phyloP scores from a whole-genome alignment of 2,797 vertebrate genomes.

The Catostomus latipinnis region DNA sequence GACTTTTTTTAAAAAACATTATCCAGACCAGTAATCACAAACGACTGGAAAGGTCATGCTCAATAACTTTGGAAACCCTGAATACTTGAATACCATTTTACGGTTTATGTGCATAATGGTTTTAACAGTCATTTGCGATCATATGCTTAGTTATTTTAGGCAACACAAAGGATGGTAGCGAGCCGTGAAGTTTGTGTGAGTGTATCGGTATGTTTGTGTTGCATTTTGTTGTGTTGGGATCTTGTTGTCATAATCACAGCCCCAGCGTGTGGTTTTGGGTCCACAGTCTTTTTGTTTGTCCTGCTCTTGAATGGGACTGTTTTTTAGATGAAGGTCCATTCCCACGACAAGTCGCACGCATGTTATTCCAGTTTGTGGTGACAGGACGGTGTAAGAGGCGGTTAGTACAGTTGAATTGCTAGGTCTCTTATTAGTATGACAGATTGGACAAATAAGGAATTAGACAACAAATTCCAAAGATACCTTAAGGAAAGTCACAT shows the following conservation, averaged over 20 bases:
- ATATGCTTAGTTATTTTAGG: slow-evolving; percentile 2
- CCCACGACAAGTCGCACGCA: slow-evolving; percentile 32
- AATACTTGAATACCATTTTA: no score
- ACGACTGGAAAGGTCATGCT: no score
- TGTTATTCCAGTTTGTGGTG: neutral
- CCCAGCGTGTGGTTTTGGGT: slow-evolving; percentile 48
- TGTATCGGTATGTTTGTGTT: slow-evolving; percentile 1
- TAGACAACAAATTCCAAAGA: neutral
- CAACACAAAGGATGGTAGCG: neutral
- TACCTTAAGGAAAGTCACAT: neutral
- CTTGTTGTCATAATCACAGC: slow-evolving; percentile 24
- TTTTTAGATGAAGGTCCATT: slow-evolving; percentile 50
- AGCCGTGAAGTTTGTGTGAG: neutral
- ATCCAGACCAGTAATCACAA: no score
- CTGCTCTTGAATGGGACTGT: slow-evolving; percentile 54
- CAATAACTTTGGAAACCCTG: no score
- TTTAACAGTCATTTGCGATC: neutral
- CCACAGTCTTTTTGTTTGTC: slow-evolving; percentile 39
- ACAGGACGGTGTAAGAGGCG: neutral
- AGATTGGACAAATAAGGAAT: neutral
- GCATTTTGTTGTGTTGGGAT: neutral
- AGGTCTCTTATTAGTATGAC: neutral
- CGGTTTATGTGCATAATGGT: neutral
- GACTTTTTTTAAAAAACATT: no score
- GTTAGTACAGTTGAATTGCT: neutral